A percentile compares a stretch with the other conserved stretches of the same genome.
phyloP scores from a whole-genome alignment of 2,888 invertebrate species.

The Drosophila meridiana region DNA sequence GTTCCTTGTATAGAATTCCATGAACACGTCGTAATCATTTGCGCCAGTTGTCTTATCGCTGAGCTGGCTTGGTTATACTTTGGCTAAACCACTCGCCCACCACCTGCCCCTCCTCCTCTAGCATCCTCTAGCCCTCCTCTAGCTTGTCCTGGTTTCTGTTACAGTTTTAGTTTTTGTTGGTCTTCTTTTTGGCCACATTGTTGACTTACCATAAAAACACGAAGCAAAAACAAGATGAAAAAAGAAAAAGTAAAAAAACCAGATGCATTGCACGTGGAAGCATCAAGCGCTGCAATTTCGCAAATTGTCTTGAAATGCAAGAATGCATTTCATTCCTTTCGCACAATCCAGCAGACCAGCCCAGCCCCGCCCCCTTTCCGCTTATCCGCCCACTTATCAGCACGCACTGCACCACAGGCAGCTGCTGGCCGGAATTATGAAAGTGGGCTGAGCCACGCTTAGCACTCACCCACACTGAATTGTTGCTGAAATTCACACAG shows the following conservation, averaged over 20 bases:
- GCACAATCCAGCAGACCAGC: conserved; percentile 3
- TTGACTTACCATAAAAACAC: conserved; percentile 74
- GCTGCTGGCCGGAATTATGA: conserved; percentile 49
- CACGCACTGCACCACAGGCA: conserved; percentile 49
- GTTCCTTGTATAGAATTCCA: conserved; percentile 39
- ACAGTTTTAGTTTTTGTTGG: conserved; percentile 12
- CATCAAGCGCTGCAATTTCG: conserved; percentile 77
- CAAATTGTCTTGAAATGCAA: conserved; percentile 76
- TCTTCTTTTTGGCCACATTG: conserved; percentile 60
- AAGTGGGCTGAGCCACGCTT: conserved; percentile 30
- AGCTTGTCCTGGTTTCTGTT: conserved; percentile 11
- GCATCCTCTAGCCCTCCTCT: neutral
- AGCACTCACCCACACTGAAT: conserved; percentile 8
- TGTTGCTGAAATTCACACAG: conserved; percentile 18
- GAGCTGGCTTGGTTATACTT: conserved; percentile 46
- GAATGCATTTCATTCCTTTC: conserved; percentile 72
- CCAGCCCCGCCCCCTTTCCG: neutral
- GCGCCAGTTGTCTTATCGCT: conserved; percentile 73
- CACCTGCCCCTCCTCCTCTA: neutral
- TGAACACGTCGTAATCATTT: conserved; percentile 76
- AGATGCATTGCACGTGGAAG: conserved; percentile 74
- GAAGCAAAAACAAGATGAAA: conserved; percentile 8
- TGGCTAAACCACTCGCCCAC: conserved; percentile 9
- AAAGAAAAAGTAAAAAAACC: conserved; percentile 18
- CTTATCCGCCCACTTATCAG: conserved; percentile 24